A percentile compares a stretch with the other conserved stretches of the same genome.
Conservation (phyloP, 2,797 vertebrate genomes). For the Ctenochaetus hawaiiensis region DNA sequence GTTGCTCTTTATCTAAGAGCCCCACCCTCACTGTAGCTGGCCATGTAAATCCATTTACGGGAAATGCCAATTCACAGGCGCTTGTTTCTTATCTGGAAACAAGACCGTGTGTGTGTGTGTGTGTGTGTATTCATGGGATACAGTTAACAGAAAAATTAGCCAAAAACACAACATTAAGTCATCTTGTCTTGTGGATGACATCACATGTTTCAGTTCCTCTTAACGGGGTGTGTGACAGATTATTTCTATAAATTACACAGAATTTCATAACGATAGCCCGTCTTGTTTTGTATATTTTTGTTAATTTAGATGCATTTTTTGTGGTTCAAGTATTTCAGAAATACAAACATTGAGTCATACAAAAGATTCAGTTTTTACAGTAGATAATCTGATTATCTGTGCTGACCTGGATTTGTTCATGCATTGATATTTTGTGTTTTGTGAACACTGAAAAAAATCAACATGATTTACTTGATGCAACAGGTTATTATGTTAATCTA, state of each 20-base stretch:
- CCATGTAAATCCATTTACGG: neutral
- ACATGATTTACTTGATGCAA: neutral
- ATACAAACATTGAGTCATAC: neutral
- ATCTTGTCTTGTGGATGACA: neutral
- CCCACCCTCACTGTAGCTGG: neutral
- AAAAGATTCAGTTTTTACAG: neutral
- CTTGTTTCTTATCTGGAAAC: no score
- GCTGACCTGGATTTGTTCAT: neutral
- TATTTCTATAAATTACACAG: no score
- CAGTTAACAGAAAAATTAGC: no score
- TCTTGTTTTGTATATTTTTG: neutral
- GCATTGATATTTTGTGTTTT: neutral
- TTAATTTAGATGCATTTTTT: neutral
- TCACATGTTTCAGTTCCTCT: neutral
- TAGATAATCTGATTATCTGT: neutral
- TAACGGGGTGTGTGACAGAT: neutral
- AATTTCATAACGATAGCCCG: neutral
- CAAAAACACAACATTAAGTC: neutral
- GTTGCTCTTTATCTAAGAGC: neutral
- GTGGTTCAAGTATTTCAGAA: neutral
- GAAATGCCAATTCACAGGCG: slow-evolving; percentile 1
- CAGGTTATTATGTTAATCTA: neutral
- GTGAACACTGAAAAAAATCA: neutral
- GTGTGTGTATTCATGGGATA: no score
- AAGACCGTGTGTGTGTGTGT: neutral